These are phyloP conservation scores for Phaedon cochleariae DNA, from an alignment of 2,888 invertebrate genomes.

Conservation along the genomic window DNA sequence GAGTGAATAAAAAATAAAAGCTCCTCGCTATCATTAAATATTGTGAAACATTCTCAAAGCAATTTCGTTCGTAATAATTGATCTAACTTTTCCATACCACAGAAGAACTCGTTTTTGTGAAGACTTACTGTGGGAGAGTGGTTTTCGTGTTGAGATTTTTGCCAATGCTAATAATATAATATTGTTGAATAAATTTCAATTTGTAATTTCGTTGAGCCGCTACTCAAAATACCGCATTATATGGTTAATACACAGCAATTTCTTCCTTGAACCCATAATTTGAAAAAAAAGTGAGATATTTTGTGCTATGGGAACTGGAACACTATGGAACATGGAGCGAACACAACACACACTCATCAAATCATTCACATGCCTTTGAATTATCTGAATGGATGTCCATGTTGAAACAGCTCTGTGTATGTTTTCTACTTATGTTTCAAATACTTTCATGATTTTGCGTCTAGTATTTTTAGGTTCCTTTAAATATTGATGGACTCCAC, in stretches of 20 bases:
- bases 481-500: too few species aligned
- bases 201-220: conserved; percentile 35
- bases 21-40: conserved; percentile 30
- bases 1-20: conserved; percentile 16
- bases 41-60: conserved; percentile 30
- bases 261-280: not conserved
- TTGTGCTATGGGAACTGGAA: not conserved
- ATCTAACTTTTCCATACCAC: conserved; percentile 33
- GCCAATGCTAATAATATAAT: conserved; percentile 31
- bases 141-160: conserved; percentile 31
- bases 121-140: conserved; percentile 34
- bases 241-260: conserved; percentile 1
- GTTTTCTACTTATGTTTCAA: too few species aligned
- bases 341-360: too few species aligned
- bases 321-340: too few species aligned
- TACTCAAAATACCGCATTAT: conserved; percentile 29
- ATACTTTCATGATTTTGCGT: too few species aligned
- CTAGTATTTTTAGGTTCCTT: too few species aligned
- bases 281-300: not conserved
- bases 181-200: conserved; percentile 33
- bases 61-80: conserved; percentile 35
- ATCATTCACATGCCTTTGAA: too few species aligned
- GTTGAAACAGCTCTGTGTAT: too few species aligned
- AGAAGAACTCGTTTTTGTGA: conserved; percentile 31
- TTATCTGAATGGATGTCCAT: too few species aligned